Percentiles rank a stretch among this genome's conserved stretches.
phyloP scores from a whole-genome alignment of 2,888 invertebrate species.

The Thymelicus lineola region DNA sequence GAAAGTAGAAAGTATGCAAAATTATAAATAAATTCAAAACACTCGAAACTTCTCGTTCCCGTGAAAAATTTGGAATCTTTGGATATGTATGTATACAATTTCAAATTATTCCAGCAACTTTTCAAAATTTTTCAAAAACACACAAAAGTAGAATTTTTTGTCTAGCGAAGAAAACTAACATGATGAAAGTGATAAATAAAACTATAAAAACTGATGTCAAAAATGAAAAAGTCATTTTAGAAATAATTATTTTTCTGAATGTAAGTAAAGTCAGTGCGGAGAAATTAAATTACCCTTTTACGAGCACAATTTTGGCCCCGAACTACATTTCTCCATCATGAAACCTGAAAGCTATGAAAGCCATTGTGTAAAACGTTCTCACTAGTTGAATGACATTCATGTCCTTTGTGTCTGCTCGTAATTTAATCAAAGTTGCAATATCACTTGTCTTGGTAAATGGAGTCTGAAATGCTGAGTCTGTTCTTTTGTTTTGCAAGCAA shows the following conservation, averaged over 20 bases:
- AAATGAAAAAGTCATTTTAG: background rate
- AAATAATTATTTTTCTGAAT: background rate
- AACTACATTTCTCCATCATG: slow-evolving; percentile 18
- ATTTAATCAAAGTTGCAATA: slow-evolving; percentile 9
- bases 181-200: too few relatives aligned
- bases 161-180: too few relatives aligned
- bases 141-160: too few relatives aligned
- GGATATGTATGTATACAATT: too few relatives aligned
- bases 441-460: slow-evolving; percentile 4
- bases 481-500: background rate
- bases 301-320: slow-evolving; percentile 23
- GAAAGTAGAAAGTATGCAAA: too few relatives aligned
- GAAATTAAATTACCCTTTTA: slow-evolving; percentile 19
- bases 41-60: too few relatives aligned
- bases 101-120: too few relatives aligned
- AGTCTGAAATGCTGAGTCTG: slow-evolving; percentile 5
- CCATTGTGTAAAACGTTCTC: slow-evolving; percentile 20
- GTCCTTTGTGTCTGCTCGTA: slow-evolving; percentile 11
- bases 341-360: slow-evolving; percentile 21
- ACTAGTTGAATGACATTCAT: slow-evolving; percentile 20
- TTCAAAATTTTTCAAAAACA: too few relatives aligned
- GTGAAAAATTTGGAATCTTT: too few relatives aligned
- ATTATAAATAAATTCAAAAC: too few relatives aligned
- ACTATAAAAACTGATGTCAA: too few relatives aligned
- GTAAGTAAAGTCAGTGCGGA: background rate